Base-by-base conservation (phyloP, 2,113 vertebrate species). In the Athene noctua region DNA sequence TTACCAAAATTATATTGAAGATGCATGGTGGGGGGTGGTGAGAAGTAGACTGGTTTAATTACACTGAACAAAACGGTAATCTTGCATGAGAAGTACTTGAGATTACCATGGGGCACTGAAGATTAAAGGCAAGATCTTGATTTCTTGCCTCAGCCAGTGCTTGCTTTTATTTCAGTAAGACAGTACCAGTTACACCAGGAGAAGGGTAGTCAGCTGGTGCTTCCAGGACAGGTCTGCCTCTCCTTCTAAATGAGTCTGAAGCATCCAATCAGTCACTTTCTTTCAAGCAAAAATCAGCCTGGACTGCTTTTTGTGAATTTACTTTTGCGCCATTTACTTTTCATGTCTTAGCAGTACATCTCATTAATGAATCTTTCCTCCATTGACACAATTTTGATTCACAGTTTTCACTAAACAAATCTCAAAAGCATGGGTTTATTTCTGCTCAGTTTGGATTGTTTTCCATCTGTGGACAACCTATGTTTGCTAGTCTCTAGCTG, bases 331-430 rank as follows among this genome's bases (percentile, higher is more conserved):
- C 23, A 7, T 25, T 91, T 89, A 68, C 36, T 93, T 86, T 77
- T 92, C 70, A 54, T 46, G 17, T 44, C 66, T 72, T 95, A 94
- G 44, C 66, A 83, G 68, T 66, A 91, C 63, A 96, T 68, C 36
- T 93, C 80, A 90, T 90, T 80, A 91, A 92, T 30, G 13, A 70
- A 81, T 36, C 54, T 55, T 92, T 90, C 66, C 65, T 94, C 61
- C 47, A 47, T 7, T 21, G 32, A 61, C 13, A 67, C 22, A 88
- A 72, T 72, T 80, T 72, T 86, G 54, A 46, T 93, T 77, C 79
- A 61, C 16, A 51, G 84, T 92, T 95, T 95, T 97, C 42, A 38
- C 62, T 79, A 57, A 61, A 20, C 70, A 55, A 49, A 87, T 74
- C 58, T 83, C 91, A 66, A 83, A 57, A 40, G 61, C 49, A 59